Percentiles rank a stretch among this genome's conserved stretches.
Evolutionary conservation across 2,888 invertebrate genomes (phyloP).

Genomic region (Polietes domitor): DNA sequence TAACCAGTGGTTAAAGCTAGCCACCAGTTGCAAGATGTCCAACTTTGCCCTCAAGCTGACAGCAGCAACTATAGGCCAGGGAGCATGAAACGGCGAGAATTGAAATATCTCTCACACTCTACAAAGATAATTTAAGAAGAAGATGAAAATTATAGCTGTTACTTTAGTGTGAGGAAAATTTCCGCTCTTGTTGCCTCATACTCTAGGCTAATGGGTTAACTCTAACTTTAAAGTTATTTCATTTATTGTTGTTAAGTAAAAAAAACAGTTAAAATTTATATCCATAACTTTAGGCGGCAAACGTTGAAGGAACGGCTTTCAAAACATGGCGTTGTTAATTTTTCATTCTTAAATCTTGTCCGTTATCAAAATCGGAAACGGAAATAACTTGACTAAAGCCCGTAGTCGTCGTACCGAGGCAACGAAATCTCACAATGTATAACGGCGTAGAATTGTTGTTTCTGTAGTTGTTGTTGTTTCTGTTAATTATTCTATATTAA

Average conservation of each 20-base stretch:
- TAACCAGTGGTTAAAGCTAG: too few relatives aligned
- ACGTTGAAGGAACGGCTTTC: conserved; percentile 9
- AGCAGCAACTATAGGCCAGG: too few relatives aligned
- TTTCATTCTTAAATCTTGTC: conserved; percentile 12
- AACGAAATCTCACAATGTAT: neutral
- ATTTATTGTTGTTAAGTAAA: neutral
- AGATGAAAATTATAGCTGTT: too few relatives aligned
- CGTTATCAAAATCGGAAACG: conserved; percentile 14
- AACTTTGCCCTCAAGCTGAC: too few relatives aligned
- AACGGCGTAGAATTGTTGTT: neutral
- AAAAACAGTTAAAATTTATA: conserved; percentile 4
- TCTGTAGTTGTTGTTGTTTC: neutral
- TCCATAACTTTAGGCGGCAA: conserved; percentile 53
- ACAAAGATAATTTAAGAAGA: too few relatives aligned
- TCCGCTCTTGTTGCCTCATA: too few relatives aligned
- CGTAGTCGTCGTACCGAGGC: conserved; percentile 19
- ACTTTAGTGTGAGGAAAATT: too few relatives aligned
- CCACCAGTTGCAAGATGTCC: too few relatives aligned
- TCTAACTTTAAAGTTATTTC: neutral
- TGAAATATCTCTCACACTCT: too few relatives aligned
- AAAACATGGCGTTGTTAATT: neutral
- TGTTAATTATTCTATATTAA: neutral
- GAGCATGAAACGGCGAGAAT: too few relatives aligned
- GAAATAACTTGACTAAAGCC: conserved; percentile 26
- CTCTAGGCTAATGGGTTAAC: too few relatives aligned